Evolutionary conservation across 1,140 invertebrate genomes (phyloP).

Genomic region (Pseudomyrmex flavicornis): DNA sequence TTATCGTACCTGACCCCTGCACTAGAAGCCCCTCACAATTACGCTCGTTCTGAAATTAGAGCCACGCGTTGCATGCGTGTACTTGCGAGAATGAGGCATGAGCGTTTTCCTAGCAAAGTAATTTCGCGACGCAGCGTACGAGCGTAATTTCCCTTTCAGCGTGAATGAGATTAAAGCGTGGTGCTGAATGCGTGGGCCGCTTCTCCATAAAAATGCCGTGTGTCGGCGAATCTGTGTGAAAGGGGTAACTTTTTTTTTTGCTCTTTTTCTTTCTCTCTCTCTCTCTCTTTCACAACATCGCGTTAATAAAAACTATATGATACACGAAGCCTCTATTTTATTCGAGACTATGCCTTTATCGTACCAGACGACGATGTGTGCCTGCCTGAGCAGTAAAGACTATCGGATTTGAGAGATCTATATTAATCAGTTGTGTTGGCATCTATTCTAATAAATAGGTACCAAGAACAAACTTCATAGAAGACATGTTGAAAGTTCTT

Average conservation of each 20-base stretch:
- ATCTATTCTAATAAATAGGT: slow-evolving; percentile 21
- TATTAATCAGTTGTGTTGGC: slow-evolving; percentile 29
- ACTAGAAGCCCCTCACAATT: slow-evolving; percentile 7
- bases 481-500: no score
- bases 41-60: slow-evolving; percentile 42
- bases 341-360: slow-evolving; percentile 22
- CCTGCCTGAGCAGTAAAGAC: slow-evolving; percentile 42
- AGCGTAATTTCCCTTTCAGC: slow-evolving; percentile 70
- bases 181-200: slow-evolving; percentile 64
- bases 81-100: slow-evolving; percentile 35
- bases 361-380: slow-evolving; percentile 16
- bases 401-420: slow-evolving; percentile 40
- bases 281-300: not conserved
- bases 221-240: slow-evolving; percentile 51
- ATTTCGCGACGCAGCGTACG: slow-evolving; percentile 46
- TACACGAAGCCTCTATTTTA: slow-evolving; percentile 39
- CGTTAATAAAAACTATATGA: slow-evolving; percentile 42
- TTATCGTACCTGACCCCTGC: slow-evolving; percentile 15
- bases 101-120: slow-evolving; percentile 52
- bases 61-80: slow-evolving; percentile 36
- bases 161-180: slow-evolving; percentile 59
- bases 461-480: no score
- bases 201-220: slow-evolving; percentile 65
- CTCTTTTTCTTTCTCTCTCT: not conserved
- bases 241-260: slow-evolving; percentile 33